A percentile compares a stretch with the other conserved stretches of the same genome.
phyloP scores from a whole-genome alignment of 2,797 vertebrate genomes.

The Morelia viridis region DNA sequence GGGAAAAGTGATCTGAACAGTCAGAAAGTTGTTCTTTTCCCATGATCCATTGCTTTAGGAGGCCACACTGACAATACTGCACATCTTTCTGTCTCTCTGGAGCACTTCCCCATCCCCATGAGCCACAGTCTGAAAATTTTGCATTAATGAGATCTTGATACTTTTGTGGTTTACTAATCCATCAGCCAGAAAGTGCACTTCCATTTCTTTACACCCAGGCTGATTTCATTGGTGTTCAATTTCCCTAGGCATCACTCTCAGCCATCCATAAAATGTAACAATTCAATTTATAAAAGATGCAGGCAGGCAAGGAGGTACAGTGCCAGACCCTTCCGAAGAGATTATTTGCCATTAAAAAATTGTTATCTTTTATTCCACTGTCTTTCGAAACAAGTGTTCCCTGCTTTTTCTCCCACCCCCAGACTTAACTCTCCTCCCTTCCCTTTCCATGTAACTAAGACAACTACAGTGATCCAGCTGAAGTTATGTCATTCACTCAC shows the following conservation, averaged over 20 bases:
- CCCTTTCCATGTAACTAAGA: slow-evolving; percentile 52
- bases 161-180: slow-evolving; percentile 56
- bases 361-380: slow-evolving; percentile 51
- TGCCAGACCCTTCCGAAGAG: slow-evolving; percentile 43
- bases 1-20: slow-evolving; percentile 31
- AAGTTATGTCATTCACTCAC: slow-evolving; percentile 59
- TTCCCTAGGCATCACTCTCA: slow-evolving; percentile 47
- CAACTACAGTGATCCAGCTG: slow-evolving; percentile 55
- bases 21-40: slow-evolving; percentile 27
- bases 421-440: slow-evolving; percentile 37
- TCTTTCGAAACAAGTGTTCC: slow-evolving; percentile 64
- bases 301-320: slow-evolving; percentile 50
- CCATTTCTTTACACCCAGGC: slow-evolving; percentile 51
- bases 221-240: slow-evolving; percentile 42
- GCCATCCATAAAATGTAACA: slow-evolving; percentile 44
- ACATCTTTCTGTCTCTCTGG: slow-evolving; percentile 29
- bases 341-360: slow-evolving; percentile 60
- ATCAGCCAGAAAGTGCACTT: slow-evolving; percentile 45
- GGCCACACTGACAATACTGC: not conserved
- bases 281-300: slow-evolving; percentile 52
- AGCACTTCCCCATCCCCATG: slow-evolving; percentile 24
- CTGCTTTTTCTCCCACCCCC: not conserved
- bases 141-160: slow-evolving; percentile 48
- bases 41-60: slow-evolving; percentile 31
- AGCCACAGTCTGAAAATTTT: slow-evolving; percentile 49